Evolutionary conservation across 2,888 invertebrate species (phyloP).

Genomic region (Diploptera punctata): DNA sequence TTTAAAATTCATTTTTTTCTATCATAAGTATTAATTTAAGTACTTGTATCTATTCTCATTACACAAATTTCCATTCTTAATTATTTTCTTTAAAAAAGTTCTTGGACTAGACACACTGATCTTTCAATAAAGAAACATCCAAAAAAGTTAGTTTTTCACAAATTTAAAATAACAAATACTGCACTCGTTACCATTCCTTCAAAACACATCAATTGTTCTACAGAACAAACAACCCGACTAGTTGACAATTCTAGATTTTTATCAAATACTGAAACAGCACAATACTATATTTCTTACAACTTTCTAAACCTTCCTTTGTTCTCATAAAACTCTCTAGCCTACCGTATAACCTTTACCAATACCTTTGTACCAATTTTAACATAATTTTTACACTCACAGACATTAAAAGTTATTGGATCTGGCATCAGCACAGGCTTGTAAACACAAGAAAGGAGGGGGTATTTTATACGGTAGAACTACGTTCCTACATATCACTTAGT

Average conservation of each 20-base stretch:
- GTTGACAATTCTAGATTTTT: background rate
- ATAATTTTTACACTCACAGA: background rate
- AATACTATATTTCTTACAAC: slow-evolving; percentile 1
- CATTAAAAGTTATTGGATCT: too few relatives aligned
- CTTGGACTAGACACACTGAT: slow-evolving; percentile 2
- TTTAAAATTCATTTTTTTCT: too few relatives aligned
- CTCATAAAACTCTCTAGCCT: background rate
- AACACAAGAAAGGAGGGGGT: too few relatives aligned
- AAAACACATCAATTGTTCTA: slow-evolving; percentile 1
- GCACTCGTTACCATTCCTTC: background rate
- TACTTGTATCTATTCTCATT: too few relatives aligned
- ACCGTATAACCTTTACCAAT: background rate
- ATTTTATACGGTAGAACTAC: too few relatives aligned
- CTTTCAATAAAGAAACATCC: background rate
- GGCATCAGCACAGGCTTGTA: background rate
- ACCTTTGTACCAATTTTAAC: background rate
- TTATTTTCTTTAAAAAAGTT: background rate
- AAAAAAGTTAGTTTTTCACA: background rate
- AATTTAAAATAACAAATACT: background rate
- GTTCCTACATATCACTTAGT: too few relatives aligned
- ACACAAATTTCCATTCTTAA: background rate
- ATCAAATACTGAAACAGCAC: background rate
- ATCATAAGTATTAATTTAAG: too few relatives aligned
- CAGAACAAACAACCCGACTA: background rate
- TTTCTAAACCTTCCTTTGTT: too few relatives aligned